A percentile compares a stretch with the other conserved stretches of the same genome.
Conservation (phyloP, 2,113 vertebrate species). For the Dryoscopus gambensis region DNA sequence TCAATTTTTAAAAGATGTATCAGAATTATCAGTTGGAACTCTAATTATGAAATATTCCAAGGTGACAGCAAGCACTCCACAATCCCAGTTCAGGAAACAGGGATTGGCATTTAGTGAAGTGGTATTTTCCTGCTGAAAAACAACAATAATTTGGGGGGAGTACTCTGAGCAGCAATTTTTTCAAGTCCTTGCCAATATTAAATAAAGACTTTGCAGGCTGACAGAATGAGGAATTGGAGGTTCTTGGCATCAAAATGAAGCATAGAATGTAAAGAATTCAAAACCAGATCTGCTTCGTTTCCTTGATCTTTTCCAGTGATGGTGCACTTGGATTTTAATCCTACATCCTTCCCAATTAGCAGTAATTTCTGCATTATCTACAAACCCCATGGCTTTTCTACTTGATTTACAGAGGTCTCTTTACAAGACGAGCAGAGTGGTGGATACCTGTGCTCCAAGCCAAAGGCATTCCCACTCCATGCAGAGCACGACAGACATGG, state of each 20-base stretch:
- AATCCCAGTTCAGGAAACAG: not conserved
- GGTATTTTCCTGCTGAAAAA: not conserved
- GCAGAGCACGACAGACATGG: not conserved
- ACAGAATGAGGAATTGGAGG: not conserved
- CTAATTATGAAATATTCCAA: not conserved
- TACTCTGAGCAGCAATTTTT: not conserved
- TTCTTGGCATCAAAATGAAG: not conserved
- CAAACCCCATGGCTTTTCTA: not conserved
- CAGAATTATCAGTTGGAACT: not conserved
- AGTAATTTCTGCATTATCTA: not conserved
- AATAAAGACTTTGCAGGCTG: not conserved
- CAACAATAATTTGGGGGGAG: not conserved
- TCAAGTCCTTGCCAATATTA: not conserved
- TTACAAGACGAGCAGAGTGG: not conserved
- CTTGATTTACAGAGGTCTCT: not conserved
- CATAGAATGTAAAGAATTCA: not conserved
- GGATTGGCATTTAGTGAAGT: not conserved
- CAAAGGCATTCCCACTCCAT: not conserved
- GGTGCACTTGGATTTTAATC: not conserved
- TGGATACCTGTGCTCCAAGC: not conserved
- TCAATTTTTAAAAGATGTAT: not conserved
- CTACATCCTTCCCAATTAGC: not conserved
- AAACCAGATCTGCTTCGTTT: not conserved
- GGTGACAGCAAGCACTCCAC: not conserved
- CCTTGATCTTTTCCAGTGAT: not conserved